These are phyloP conservation scores for Drosophila pseudoobscura DNA, from an alignment of 1,140 invertebrate genomes.

Conservation along the genomic window DNA sequence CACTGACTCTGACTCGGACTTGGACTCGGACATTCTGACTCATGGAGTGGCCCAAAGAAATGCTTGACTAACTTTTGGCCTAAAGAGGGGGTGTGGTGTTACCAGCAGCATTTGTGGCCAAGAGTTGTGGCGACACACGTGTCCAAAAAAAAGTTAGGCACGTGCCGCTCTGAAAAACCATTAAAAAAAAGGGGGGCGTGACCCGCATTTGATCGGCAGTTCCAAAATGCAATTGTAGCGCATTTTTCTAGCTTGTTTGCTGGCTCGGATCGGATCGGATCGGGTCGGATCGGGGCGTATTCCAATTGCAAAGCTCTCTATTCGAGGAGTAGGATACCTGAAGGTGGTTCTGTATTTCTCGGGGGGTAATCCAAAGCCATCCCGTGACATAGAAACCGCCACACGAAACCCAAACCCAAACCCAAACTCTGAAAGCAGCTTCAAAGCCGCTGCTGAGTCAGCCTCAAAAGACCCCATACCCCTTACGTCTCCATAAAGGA, in stretches of 20 bases:
- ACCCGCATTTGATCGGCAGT: conserved; percentile 63
- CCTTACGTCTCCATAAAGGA: background rate
- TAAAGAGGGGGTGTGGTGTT: background rate
- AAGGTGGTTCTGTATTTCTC: background rate
- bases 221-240: conserved; percentile 65
- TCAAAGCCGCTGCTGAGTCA: conserved; percentile 38
- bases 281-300: conserved; percentile 33
- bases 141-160: conserved; percentile 38
- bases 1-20: conserved; percentile 1
- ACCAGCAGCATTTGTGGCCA: conserved; percentile 26
- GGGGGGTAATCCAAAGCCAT: conserved; percentile 55
- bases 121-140: conserved; percentile 44
- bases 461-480: conserved; percentile 34
- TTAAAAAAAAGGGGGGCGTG: conserved; percentile 48
- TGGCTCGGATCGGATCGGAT: background rate
- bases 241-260: conserved; percentile 74
- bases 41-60: conserved; percentile 27
- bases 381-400: conserved; percentile 65
- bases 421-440: conserved; percentile 40
- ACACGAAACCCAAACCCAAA: conserved; percentile 38
- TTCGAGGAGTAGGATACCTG: conserved; percentile 38
- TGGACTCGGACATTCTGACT: conserved; percentile 23
- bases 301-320: conserved; percentile 56
- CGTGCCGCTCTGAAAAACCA: conserved; percentile 59
- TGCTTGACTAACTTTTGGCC: conserved; percentile 36